These are phyloP conservation scores for Bovichtus variegatus DNA, from an alignment of 2,797 vertebrate species.

Conservation along the genomic window DNA sequence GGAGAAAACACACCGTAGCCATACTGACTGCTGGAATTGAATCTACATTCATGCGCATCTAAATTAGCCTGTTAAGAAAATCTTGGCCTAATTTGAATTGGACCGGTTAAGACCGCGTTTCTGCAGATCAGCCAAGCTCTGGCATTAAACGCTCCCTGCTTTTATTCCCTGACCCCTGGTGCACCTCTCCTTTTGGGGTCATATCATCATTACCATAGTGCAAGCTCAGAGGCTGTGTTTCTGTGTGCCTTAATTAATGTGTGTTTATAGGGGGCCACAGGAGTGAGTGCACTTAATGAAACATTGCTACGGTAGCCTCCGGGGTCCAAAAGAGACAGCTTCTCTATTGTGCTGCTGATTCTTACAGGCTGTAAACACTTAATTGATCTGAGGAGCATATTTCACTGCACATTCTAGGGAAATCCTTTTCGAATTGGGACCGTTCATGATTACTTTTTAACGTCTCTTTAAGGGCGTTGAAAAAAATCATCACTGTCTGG, in stretches of 20 bases:
- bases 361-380: conserved; percentile 97
- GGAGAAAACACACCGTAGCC: conserved; percentile 52
- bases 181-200: conserved; percentile 95
- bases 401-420: conserved; percentile 78
- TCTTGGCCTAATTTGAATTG: conserved; percentile 97
- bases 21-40: conserved; percentile 90
- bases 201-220: conserved; percentile 99
- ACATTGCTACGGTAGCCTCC: conserved; percentile 95
- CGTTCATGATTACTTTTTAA: conserved; percentile 79
- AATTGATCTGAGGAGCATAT: conserved; percentile 97
- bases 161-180: conserved; percentile 98
- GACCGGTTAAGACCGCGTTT: conserved; percentile 95
- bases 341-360: conserved; percentile 95
- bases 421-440: conserved; percentile 76
- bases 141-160: conserved; percentile 95
- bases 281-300: conserved; percentile 98
- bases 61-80: conserved; percentile 99
- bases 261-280: conserved; percentile 98
- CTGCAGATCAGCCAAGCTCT: conserved; percentile 94
- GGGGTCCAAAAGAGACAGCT: conserved; percentile 94
- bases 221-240: conserved; percentile 98
- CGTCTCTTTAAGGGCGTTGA: conserved; percentile 70
- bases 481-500: conserved; percentile 52
- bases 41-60: conserved; percentile 96
- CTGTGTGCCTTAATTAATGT: conserved; percentile 99